These are phyloP conservation scores for Leptopterna dolabrata DNA, from an alignment of 2,888 invertebrate genomes.

Conservation along the genomic window DNA sequence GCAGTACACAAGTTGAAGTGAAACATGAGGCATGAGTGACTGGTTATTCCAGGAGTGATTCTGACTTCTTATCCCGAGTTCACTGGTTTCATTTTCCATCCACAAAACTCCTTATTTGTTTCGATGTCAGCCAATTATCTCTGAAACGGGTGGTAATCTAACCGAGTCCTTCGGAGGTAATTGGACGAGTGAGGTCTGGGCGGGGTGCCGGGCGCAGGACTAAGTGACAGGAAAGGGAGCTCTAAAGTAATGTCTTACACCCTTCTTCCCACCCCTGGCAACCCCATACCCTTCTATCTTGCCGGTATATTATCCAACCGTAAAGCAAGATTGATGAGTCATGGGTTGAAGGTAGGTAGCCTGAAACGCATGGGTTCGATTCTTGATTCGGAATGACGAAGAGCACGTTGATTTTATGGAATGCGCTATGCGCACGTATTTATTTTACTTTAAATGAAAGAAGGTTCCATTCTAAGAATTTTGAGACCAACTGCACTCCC, in stretches of 20 bases:
- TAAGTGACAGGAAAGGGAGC: slow-evolving; percentile 36
- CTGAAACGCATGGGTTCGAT: background rate
- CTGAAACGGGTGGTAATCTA: background rate
- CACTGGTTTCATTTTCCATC: slow-evolving; percentile 5
- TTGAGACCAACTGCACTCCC: too few relatives aligned
- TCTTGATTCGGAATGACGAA: background rate
- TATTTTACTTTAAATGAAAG: too few relatives aligned
- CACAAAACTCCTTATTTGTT: slow-evolving; percentile 20
- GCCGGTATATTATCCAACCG: background rate
- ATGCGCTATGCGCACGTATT: too few relatives aligned
- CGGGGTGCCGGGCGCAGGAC: background rate
- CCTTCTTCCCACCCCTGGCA: background rate
- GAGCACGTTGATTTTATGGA: background rate
- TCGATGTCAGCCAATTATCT: slow-evolving; percentile 20
- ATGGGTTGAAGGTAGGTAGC: background rate
- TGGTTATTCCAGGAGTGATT: background rate
- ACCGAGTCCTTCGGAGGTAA: slow-evolving; percentile 18
- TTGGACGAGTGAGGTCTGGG: slow-evolving; percentile 5
- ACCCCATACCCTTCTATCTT: background rate
- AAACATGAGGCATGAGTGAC: background rate
- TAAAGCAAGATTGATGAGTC: background rate
- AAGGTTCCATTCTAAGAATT: too few relatives aligned
- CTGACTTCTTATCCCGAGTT: background rate
- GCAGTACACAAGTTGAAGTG: too few relatives aligned
- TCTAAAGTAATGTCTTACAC: slow-evolving; percentile 19